Evolutionary conservation across 2,113 vertebrate genomes (phyloP), one percentile per base, ranked within the genome.

Genomic region (Syngnathoides biaculeatus): DNA sequence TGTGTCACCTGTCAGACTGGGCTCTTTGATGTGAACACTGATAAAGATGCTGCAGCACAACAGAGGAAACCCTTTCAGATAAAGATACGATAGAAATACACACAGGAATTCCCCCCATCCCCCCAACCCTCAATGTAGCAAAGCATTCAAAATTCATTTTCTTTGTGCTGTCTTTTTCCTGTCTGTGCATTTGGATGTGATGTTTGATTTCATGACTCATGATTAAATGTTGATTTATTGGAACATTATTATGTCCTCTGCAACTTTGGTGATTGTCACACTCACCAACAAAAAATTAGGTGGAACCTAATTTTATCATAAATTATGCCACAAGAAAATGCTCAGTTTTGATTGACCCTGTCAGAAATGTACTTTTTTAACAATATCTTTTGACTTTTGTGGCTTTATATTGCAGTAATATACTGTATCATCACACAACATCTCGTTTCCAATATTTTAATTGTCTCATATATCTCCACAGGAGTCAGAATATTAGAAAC

Each of bases 41-140:
- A 67, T 68, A 78, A 84, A 72, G 74, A 59, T 30, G 57, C 30
- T 65, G 63, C 60, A 45, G 53, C 68, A 65, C 60, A 73, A 80
- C 78, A 72, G 81, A 88, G 85, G 85, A 90, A 86, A 90, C 83
- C 85, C 83, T 88, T 79, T 86, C 55, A 77, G 81, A 86, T 74
- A 73, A 86, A 79, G 69, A 78, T 69, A 71, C 20, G 35, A 22
- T 57, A 67, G 62, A 45, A 73, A 64, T 72, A 47, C 57, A 68
- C 43, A 13, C 67, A 78, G 77, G 78, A 81, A 77, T 84, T 73
- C 65, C 67, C 73, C 62, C 2, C 77, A 77, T n/a, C n/a, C n/a
- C n/a, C n/a, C n/a, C n/a, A n/a, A n/a, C n/a, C n/a, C n/a, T n/a
- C n/a, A n/a, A n/a, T 56, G 45, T 67, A 72, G 77, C 26, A 67